Evolutionary conservation across 2,888 invertebrate genomes (phyloP).

Genomic region (Stegophylla sp.): DNA sequence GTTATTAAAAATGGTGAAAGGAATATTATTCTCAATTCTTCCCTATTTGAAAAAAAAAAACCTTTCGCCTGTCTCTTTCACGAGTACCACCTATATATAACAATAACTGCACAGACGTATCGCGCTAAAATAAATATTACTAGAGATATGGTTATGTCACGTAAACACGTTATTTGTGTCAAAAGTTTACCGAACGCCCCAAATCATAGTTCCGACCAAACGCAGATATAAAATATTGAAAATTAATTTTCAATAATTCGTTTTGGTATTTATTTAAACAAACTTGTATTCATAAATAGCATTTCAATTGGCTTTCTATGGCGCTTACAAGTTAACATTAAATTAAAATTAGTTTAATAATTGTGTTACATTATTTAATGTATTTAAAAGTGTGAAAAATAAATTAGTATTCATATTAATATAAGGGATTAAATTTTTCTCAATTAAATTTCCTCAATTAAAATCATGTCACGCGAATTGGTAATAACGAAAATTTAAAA

Average conservation of each 20-base stretch:
- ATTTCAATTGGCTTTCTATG: too few relatives aligned
- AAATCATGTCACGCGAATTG: too few relatives aligned
- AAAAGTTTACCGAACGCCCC: background rate
- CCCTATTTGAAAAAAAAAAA: conserved; percentile 43
- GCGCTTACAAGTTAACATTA: too few relatives aligned
- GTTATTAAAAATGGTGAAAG: conserved; percentile 43
- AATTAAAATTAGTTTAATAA: too few relatives aligned
- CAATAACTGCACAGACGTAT: background rate
- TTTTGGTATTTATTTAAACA: background rate
- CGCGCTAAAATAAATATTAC: conserved; percentile 14
- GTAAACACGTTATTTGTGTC: background rate
- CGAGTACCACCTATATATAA: too few relatives aligned
- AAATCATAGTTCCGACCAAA: background rate
- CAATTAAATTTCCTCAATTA: too few relatives aligned
- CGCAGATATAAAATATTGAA: background rate
- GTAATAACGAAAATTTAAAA: too few relatives aligned
- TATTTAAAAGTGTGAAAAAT: too few relatives aligned
- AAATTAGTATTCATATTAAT: too few relatives aligned
- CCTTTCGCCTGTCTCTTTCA: conserved; percentile 53
- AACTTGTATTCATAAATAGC: background rate
- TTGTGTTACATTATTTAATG: too few relatives aligned
- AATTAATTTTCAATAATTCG: background rate
- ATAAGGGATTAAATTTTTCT: too few relatives aligned
- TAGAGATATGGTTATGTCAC: conserved; percentile 16
- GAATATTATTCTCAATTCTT: conserved; percentile 41